Base-by-base conservation (phyloP, 2,888 invertebrate species). In the Melipona bicolor region DNA sequence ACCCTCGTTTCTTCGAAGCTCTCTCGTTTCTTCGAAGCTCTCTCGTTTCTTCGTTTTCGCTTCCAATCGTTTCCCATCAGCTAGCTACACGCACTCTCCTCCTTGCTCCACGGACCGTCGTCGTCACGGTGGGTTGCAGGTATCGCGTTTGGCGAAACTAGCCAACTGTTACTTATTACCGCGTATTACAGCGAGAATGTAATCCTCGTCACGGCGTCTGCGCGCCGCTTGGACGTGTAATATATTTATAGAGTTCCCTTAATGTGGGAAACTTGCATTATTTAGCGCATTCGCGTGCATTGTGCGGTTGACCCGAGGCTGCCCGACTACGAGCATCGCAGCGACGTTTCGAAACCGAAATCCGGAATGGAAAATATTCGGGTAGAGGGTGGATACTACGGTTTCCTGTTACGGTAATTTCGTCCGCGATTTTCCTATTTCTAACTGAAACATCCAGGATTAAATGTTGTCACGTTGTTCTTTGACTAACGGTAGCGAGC, bases 91-190 rank as follows among this genome's bases (percentile, higher is more conserved):
- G 1, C 27, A 17, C 3, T 67, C 27, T 67, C 56, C 15, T 52
- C 36, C 78, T 81, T 72, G 73, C 59, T 49, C 9, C 9, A 6
- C 73, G 62, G 68, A 69, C 50, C n/a, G 32, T 19, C 27, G 50
- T n/a, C 32, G 81, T 81, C 56, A 67, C 36, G 49, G 4, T 65
- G 32, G 75, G 80, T 82, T 54, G 81, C 56, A 15, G 68, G 68
- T 32, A 69, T 68, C 49, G 54, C 50, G 71, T 70, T 59, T n/a
- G 50, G 49, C 24, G 62, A 54, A 61, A 43, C 50, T 67, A n/a
- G 43, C 43, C 65, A 78, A 83, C 83, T 71, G 81, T 88, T 88
- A 85, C 79, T 83, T 72, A 83, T 83, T 85, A 77, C 74, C 70
- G 24, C 61, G 56, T 73, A 59, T 36, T 24, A 19, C n/a, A 13